Percentiles rank a stretch among this genome's conserved stretches.
These are phyloP conservation scores for Pterocles burchelli DNA, from an alignment of 2,113 vertebrate species.

Conservation along the genomic window DNA sequence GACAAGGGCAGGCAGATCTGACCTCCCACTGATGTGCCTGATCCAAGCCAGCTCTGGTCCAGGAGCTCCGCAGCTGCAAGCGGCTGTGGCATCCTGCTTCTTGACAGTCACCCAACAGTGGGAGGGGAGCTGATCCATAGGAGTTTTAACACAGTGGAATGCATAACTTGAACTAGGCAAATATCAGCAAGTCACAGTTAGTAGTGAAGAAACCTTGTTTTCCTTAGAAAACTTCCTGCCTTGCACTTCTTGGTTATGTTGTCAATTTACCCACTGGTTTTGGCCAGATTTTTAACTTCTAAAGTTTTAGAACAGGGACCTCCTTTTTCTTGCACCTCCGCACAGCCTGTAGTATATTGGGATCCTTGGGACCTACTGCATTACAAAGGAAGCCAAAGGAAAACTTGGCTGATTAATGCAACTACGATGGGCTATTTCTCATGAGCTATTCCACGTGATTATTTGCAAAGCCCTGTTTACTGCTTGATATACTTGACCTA, in stretches of 20 bases:
- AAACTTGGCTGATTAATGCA: not conserved
- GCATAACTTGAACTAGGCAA: not conserved
- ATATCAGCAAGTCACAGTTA: not conserved
- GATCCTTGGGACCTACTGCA: not conserved
- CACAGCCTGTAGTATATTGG: not conserved
- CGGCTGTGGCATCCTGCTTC: not conserved
- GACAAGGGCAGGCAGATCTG: not conserved
- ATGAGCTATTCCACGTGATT: not conserved
- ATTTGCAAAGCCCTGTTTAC: conserved; percentile 42
- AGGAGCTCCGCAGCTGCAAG: not conserved
- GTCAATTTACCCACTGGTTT: not conserved
- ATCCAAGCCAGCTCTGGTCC: not conserved
- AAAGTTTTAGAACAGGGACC: not conserved
- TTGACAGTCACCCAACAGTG: not conserved
- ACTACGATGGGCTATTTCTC: not conserved
- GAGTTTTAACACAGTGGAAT: not conserved
- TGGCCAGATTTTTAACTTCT: not conserved
- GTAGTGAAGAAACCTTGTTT: not conserved
- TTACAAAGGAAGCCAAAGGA: not conserved
- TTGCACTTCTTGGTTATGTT: not conserved
- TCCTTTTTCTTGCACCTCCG: not conserved
- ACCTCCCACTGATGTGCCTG: not conserved
- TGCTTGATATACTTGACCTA: conserved; percentile 31
- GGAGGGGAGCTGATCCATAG: not conserved
- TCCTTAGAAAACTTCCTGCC: not conserved